Base-by-base conservation (phyloP, 2,888 invertebrate species). In the Cephus spinipes region DNA sequence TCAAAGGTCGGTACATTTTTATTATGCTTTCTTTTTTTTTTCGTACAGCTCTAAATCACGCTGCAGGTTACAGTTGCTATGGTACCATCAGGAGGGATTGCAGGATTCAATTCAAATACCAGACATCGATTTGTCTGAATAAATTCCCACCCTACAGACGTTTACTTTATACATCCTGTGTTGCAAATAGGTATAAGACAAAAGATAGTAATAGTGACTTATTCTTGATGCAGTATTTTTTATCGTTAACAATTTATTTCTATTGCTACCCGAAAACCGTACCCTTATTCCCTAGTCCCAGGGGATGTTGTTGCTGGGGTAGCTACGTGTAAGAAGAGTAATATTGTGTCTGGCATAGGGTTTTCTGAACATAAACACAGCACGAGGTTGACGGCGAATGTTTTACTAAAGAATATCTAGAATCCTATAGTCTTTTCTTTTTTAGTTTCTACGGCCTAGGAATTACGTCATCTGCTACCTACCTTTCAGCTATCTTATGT, bases 291-390 rank as follows among this genome's bases (percentile, higher is more conserved):
- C 15, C 1, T 15, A 40, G 15, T 40, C 40, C 40, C 15, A 6
- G 40, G 40, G 40, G 40, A 40, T 40, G 40, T 1, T 40, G 15
- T 15, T 15, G 40, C 15, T 15, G 40, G 15, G 40, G 15, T 40
- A 30, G 69, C 6, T 32, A 69, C 69, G 68, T 85, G 35, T 85
- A 85, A 83, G 82, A 81, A 83, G 85, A 84, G 86, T 86, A 86
- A 86, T 87, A 87, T 85, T 84, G 79, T 83, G 86, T 86, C 84
- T 86, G 82, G 83, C 83, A 3, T 40, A 82, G 87, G 87, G 85
- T 86, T 86, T 87, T 81, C 82, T 78, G 77, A 81, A 76, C 80
- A 84, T 83, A 86, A 85, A 87, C 83, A 85, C 83, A 82, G 82
- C 82, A 83, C 81, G 12, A 82, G 81, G 81, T 23, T 74, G 23